A percentile compares a stretch with the other conserved stretches of the same genome.
These are phyloP conservation scores for Protomyctophum bolini DNA, from an alignment of 2,113 vertebrate genomes.

Conservation along the genomic window DNA sequence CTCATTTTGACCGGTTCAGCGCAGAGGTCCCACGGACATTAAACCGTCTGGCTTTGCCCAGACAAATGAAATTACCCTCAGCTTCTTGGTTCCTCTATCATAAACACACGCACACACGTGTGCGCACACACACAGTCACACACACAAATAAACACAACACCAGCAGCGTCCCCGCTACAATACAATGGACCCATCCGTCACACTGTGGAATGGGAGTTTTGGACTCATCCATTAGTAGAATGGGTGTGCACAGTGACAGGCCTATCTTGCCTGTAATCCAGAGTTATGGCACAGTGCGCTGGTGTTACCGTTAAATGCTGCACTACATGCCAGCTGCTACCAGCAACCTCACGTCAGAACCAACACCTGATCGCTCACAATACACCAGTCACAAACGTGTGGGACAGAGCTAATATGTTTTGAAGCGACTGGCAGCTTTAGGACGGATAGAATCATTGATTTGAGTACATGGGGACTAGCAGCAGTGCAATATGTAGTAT, in stretches of 20 bases:
- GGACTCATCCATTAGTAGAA: constrained; percentile 71
- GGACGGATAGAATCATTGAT: no score
- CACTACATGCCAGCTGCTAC: constrained; percentile 65
- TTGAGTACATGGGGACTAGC: no score
- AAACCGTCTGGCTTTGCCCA: constrained; percentile 68
- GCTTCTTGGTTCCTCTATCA: constrained; percentile 53
- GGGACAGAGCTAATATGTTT: no score
- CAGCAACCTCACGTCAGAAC: constrained; percentile 57
- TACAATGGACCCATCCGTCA: constrained; percentile 67
- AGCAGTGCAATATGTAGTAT: no score
- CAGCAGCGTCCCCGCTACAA: constrained; percentile 46
- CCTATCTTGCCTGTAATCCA: constrained; percentile 70
- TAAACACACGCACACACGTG: constrained; percentile 37
- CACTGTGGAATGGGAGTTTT: constrained; percentile 61
- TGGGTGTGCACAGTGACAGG: constrained; percentile 65
- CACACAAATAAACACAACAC: constrained; percentile 13
- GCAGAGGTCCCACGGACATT: constrained; percentile 66
- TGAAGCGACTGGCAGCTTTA: no score
- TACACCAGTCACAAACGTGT: constrained; percentile 30
- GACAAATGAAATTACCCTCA: constrained; percentile 72
- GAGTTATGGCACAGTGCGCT: constrained; percentile 69
- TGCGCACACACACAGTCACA: constrained; percentile 30
- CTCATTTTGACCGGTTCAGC: constrained; percentile 68
- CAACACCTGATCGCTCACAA: constrained; percentile 39
- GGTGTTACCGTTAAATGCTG: constrained; percentile 68